Evolutionary conservation across 2,113 vertebrate genomes (phyloP), one percentile per base, ranked within the genome.

Genomic region (Todiramphus saurophagus): DNA sequence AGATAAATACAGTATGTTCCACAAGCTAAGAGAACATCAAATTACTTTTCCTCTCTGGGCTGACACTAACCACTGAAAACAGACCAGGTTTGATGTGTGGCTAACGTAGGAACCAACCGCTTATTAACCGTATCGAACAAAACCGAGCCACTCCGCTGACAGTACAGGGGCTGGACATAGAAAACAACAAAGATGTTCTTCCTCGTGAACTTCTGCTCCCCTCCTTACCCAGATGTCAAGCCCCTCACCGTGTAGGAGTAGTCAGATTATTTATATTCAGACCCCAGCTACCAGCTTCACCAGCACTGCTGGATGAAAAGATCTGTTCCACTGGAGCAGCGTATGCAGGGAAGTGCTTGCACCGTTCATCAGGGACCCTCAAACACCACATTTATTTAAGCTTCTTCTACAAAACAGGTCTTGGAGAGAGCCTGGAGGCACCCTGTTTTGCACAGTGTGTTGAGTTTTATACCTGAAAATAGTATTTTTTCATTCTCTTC

Each of bases 1-100:
- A 93, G 92, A 95, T 96, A 95, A 96, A 96, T 93, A 95, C 94
- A 95, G 94, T 35, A 89, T 93, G 94, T 93, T 96, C 92, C 83
- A 94, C 95, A 94, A 23, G 81, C 90, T 89, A 90, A 93, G 94
- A 96, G 94, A 96, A 96, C 94, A 97, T 72, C 93, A 82, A 76
- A 96, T 81, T 94, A 96, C 96, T 96, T 93, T 48, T 87, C 62
- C 74, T 96, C 91, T 79, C 84, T 55, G 81, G 77, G 74, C 66
- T 89, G 53, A 89, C 4, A 44, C 89, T 84, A 94, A 97, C 87
- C 95, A 89, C 83, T 39, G 90, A 96, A 87, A 44, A 53, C 82
- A 85, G 68, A 28, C 63, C 20, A 94, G 62, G 70, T 82, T 89
- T 74, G 37, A 37, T 39, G 79, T 33, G 50, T 39, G 77, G 83